Base-by-base conservation (phyloP, 2,113 vertebrate species). In the Budorcas taxicolor region DNA sequence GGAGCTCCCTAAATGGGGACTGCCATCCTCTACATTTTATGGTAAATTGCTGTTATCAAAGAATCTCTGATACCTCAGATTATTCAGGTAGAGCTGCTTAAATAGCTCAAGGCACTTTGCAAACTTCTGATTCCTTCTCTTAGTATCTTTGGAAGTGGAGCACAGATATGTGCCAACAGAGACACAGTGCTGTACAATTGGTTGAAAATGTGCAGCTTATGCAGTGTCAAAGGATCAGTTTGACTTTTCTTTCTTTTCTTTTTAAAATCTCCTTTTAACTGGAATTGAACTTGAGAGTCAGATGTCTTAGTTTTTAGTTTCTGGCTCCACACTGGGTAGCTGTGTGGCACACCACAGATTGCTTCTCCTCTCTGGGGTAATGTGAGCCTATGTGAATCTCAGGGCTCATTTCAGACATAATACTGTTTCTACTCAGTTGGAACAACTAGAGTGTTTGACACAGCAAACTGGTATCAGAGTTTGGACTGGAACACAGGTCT, bases 71-170 rank as follows among this genome's bases (percentile, higher is more conserved):
- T 74, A 60, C 33, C 64, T 80, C 52, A 74, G n/a, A 64, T 94
- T 84, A 85, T 87, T 92, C 33, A 57, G 14, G n/a, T 40, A 53
- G 52, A 86, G 62, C 21, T 57, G 29, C 55, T 92, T 84, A 85
- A 87, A 31, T 52, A 88, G 57, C 40, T 87, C 33, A 80, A 55
- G 36, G 50, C 2, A 87, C n/a, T 92, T 85, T 89, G 25, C 6
- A 92, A 87, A 76, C 23, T 90, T 96, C 33, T 60, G 52, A 7
- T 78, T 94, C n/a, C 7, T 97, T 97, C 78, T 87, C 60, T 95
- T 45, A 36, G 84, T 87, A 52, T 9, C n/a, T 97, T 96, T 58
- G 80, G 31, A 95, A 91, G 25, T 13, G 4, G 55, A 97, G 36
- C 82, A 15, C 78, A 78, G 83, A 7, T 58, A 85, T 71, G 29